phyloP scores from a whole-genome alignment of 2,797 vertebrate species.

The Phrynocephalus guinanensis region DNA sequence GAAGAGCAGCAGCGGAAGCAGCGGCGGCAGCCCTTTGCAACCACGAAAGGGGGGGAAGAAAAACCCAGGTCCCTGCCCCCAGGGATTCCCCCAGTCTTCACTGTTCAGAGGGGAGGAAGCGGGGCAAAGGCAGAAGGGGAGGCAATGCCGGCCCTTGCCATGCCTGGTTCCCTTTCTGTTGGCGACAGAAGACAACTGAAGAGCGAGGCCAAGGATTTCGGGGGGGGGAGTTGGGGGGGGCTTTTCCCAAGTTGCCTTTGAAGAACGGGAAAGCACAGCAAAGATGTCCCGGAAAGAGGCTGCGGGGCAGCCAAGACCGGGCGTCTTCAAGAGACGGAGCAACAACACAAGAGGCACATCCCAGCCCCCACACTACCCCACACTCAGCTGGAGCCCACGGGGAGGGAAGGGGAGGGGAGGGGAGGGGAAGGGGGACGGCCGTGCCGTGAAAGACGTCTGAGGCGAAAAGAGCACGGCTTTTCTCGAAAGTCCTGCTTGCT shows the following conservation, averaged over 20 bases:
- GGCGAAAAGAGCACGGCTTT: too few species aligned
- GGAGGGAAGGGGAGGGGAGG: not conserved
- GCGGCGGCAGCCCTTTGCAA: too few species aligned
- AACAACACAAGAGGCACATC: too few species aligned
- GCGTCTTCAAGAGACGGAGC: not conserved
- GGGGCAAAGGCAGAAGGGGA: not conserved
- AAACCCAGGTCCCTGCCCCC: not conserved
- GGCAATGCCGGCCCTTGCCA: rapidly evolving
- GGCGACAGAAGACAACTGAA: not conserved
- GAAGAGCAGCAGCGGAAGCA: not conserved
- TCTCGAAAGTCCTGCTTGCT: not conserved
- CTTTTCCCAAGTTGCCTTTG: not conserved
- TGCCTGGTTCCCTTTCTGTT: too few species aligned
- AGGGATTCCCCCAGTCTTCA: not conserved
- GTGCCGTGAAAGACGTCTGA: not conserved
- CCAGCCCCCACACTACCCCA: rapidly evolving
- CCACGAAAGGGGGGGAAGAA: too few species aligned
- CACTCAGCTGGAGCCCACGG: too few species aligned
- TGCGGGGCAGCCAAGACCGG: not conserved
- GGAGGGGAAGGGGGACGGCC: too few species aligned
- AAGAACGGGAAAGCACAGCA: too few species aligned
- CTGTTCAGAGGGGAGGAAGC: not conserved
- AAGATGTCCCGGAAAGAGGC: not conserved
- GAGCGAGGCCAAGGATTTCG: not conserved
- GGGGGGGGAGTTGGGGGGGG: too few species aligned